Percentiles rank a stretch among this genome's conserved stretches.
These are phyloP conservation scores for Thalassophryne amazonica DNA, from an alignment of 2,797 vertebrate genomes.

Conservation along the genomic window DNA sequence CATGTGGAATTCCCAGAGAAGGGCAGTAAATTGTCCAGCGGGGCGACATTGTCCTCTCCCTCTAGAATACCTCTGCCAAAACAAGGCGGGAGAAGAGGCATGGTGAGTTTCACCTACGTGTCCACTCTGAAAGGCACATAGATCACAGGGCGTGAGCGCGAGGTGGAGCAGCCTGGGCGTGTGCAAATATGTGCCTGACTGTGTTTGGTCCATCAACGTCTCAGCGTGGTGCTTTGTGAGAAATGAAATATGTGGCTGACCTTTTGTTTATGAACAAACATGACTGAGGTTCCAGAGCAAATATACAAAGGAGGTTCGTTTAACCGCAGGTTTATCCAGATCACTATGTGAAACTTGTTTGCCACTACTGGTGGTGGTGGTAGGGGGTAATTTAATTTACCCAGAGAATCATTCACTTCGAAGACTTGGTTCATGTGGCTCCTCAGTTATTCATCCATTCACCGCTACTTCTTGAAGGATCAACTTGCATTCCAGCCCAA, in stretches of 20 bases:
- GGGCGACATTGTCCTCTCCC: slow-evolving; percentile 63
- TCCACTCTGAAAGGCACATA: slow-evolving; percentile 66
- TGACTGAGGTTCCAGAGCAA: slow-evolving; percentile 39
- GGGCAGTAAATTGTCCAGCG: slow-evolving; percentile 83
- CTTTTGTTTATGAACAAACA: slow-evolving; percentile 60
- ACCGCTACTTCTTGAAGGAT: no score
- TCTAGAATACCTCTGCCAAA: slow-evolving; percentile 65
- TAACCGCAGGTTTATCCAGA: slow-evolving; percentile 25
- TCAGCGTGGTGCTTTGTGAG: slow-evolving; percentile 28
- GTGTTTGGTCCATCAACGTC: background rate
- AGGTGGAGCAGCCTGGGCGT: slow-evolving; percentile 11
- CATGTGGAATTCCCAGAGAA: slow-evolving; percentile 84
- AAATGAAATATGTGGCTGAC: slow-evolving; percentile 44
- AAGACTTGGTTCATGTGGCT: no score
- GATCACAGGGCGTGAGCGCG: slow-evolving; percentile 46
- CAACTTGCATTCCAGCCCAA: no score
- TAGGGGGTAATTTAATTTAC: no score
- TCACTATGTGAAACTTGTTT: slow-evolving; percentile 26
- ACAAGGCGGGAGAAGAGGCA: slow-evolving; percentile 54
- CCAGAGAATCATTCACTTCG: no score
- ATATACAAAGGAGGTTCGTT: slow-evolving; percentile 28
- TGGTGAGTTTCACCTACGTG: slow-evolving; percentile 64
- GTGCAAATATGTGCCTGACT: slow-evolving; percentile 14
- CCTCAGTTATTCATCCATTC: no score
- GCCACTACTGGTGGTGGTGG: background rate